Base-by-base conservation (phyloP, 1,140 invertebrate genomes). In the Ctenoplectra terminalis region DNA sequence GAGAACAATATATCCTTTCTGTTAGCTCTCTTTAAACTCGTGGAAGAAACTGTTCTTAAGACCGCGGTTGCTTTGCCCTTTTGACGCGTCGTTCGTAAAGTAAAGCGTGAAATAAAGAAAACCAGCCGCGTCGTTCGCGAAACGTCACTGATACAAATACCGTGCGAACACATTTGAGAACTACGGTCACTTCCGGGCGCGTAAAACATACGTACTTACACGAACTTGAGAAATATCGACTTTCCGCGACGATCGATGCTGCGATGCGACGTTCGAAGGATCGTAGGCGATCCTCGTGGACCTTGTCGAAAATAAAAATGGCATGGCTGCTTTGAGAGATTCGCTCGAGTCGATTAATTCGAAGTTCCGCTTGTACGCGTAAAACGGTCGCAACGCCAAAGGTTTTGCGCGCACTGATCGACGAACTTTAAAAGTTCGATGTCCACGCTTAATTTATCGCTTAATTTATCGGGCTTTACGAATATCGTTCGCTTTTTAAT, bases 101-200 rank as follows among this genome's bases (percentile, higher is more conserved):
- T 26, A 31, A 81, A 70, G 31, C 48, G 17, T 54, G 50, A 34
- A 80, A 64, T 83, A 69, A 60, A 46, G 67, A 58, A 60, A 73
- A 37, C 52, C 60, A 69, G 52, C 67, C 67, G 73, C n/a, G n/a
- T 58, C 48, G 83, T 40, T 85, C 74, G 61, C 73, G 83, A 84
- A 78, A 83, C 34, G 37, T 43, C 15, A 34, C n/a, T 52, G 4
- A 46, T 9, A 37, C 9, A 29, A 46, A 4, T 29, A 50, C n/a
- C 34, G 50, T 34, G 29, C 46, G 13, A 71, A 67, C 67, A 83
- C 69, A 40, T 79, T 52, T 61, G 23, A 54, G 54, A 72, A 71
- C 52, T 72, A 84, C 48, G 34, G 23, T 8, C 61, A 48, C 43
- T 76, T 67, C 26, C 29, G 17, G 54, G 43, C 46, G 29, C 40